Evolutionary conservation across 2,888 invertebrate genomes (phyloP), one percentile per base, ranked within the genome.

Genomic region (Saturnia japonica): DNA sequence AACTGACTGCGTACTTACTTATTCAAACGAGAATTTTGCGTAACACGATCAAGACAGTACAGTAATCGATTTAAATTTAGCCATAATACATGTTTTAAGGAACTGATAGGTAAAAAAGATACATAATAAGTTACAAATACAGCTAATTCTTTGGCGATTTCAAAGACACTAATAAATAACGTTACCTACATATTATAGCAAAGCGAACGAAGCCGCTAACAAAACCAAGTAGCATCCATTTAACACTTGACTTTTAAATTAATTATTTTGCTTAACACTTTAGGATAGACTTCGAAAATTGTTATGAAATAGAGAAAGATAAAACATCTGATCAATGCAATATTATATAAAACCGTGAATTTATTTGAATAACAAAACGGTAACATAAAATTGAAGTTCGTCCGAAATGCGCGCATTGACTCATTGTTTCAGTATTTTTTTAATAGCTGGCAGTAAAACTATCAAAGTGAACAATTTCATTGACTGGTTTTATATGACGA

Each of bases 391-490:
- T 69, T 69, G 69, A 69, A 69, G 22, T 51, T n/a, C 14, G 47
- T 69, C 70, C 57, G 57, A 70, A 70, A 14, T 19, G 40, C 22
- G 54, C 25, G 19, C 42, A 67, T 68, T 43, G 70, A 68, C 25
- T 68, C 62, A 68, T 70, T 70, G 68, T 68, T 68, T 62, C 28
- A 62, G 62, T 28, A 60, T 71, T 71, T 60, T 71, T 71, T 68
- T 71, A 68, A 62, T 68, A 71, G 60, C 47, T 45, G 25, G 43
- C 64, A 45, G 54, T 54, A 57, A 57, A 57, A 25, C 16, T 40
- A 11, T 69, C 40, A 64, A 64, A 69, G 51, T 64, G 34, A 43
- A 43, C 43, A 47, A 51, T 69, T 51, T 42, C 40, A 25, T 66
- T 66, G 51, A 34, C 28, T 64, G 66, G 34, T 40, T 34, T 64